Base-by-base conservation (phyloP, 2,888 invertebrate genomes). In the Pycnomerus fuliginosus region DNA sequence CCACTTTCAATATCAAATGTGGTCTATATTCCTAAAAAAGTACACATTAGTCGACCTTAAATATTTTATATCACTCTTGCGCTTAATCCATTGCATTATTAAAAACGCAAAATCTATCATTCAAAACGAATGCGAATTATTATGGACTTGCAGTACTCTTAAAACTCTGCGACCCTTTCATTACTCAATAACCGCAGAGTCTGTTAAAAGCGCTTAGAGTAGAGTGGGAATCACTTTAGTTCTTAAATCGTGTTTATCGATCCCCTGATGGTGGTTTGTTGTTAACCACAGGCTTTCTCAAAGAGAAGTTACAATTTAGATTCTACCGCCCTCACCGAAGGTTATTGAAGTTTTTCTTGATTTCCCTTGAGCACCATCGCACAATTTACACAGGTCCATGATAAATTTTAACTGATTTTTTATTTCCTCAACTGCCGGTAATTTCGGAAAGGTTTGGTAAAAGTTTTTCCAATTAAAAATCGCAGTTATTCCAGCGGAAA, bases 321-420 rank as follows among this genome's bases (percentile, higher is more conserved):
- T 57, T 60, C 57, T n/a, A n/a, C n/a, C 48, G 46, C 53, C 55
- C 51, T 51, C 53, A 44, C 50, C 49, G n/a, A n/a, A 47, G 55
- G 55, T 63, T 61, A 63, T 63, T 60, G 61, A 61, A 62, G 60
- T 60, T 61, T 62, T 62, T 60, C 61, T 46, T 63, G 62, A 62
- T 63, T 62, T 63, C 61, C 61, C 60, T 32, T 29, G 58, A 52
- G 61, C 46, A 55, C 53, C 42, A 60, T 60, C 49, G 42, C 42
- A 48, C 51, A 60, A 60, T 60, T 56, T 54, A 52, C 52, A 40
- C 36, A 39, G 35, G 34, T 34, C 20, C 20, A 5, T 20, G 46
- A 50, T 50, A 47, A 46, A 47, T 50, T 49, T 50, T 46, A 49
- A 49, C 49, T 46, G 42, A 49, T 48, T 49, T 48, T 46, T 49